Evolutionary conservation across 2,113 vertebrate genomes (phyloP), one percentile per base, ranked within the genome.

Genomic region (Sinocyclocheilus rhinocerous): DNA sequence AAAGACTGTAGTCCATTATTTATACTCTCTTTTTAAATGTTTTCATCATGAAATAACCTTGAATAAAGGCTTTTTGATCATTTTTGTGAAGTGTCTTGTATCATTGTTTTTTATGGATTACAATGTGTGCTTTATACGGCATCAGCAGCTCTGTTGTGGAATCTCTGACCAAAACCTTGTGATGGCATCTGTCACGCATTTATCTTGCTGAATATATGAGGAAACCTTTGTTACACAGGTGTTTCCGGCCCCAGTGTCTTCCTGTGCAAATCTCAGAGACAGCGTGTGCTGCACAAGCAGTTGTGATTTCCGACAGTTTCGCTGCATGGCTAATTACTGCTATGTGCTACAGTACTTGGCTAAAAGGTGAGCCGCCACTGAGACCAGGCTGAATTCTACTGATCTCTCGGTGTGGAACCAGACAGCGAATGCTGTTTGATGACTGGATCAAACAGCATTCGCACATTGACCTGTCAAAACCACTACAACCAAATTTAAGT

Each of bases 251-350:
- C 29, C 42, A 10, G 1, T 50, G 76, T 26, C 65, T 73, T 79
- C 65, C 81, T 84, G 33, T 76, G 61, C 33, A 18, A 84, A 65
- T 76, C 76, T 67, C 65, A 59, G 81, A 79, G 33, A 50, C 4
- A 3, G 2, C 63, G 22, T 63, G 13, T 45, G n/a, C 59, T 81
- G 22, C 26, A 69, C 12, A 50, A 70, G 33, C 55, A 24, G 20
- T 24, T 20, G 82, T 16, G 76, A 42, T 76, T 76, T 55, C 7
- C 45, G 36, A 16, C 70, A 76, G 26, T 33, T 61, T 65, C 36
- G 24, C 57, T 36, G 24, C n/a, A n/a, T 6, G 24, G 9, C 12
- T 24, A 79, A 69, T 79, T 48, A 33, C 24, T 16, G 11, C 29
- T 13, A 59, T 12, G 15, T 42, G 39, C 61, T 24, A 65, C 16